Evolutionary conservation across 1,140 invertebrate species (phyloP), one percentile per base, ranked within the genome.

Genomic region (Drosophila seguyi): DNA sequence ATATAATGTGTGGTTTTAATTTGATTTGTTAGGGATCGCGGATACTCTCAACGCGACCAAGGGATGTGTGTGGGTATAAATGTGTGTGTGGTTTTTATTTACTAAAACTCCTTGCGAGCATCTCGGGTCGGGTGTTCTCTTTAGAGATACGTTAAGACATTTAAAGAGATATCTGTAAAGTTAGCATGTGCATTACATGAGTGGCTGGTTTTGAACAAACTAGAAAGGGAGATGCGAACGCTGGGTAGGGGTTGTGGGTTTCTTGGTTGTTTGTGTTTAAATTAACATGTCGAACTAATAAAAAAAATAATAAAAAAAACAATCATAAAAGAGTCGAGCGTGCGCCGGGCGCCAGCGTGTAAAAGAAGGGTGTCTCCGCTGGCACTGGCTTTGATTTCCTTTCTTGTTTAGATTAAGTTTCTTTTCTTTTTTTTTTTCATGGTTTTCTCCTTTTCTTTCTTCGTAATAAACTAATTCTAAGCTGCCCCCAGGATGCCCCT

Each of bases 281-380:
- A 61, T 47, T 52, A 62, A 77, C 36, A 68, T 78, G 75, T 77
- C 75, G 60, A 77, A 31, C 52, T 76, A 77, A 77, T 59, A 67
- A 67, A 56, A 42, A 48, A 29, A 62, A 53, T 18, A 48, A 57
- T 61, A 77, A 50, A 57, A 69, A 77, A 50, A 77, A 77, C 52
- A 78, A 62, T 78, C 75, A 78, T 78, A 78, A 78, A 71, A 78
- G 57, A 56, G 56, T 41, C 57, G 31, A 25, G 34, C 44, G 25
- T 39, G 25, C 10, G 50, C 47, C 36, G 42, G 14, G 34, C 45
- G 6, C 25, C 47, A 56, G 20, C 27, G 4, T 11, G 18, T 42
- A 27, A 18, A 39, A 31, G 25, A 48, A 27, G 14, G n/a, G 27
- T 16, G 44, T 13, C 34, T 44, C 42, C 57, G 36, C 36, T 29